A percentile compares a stretch with the other conserved stretches of the same genome.
Evolutionary conservation across 2,113 vertebrate genomes (phyloP).

Genomic region (Poicephalus meyeri): DNA sequence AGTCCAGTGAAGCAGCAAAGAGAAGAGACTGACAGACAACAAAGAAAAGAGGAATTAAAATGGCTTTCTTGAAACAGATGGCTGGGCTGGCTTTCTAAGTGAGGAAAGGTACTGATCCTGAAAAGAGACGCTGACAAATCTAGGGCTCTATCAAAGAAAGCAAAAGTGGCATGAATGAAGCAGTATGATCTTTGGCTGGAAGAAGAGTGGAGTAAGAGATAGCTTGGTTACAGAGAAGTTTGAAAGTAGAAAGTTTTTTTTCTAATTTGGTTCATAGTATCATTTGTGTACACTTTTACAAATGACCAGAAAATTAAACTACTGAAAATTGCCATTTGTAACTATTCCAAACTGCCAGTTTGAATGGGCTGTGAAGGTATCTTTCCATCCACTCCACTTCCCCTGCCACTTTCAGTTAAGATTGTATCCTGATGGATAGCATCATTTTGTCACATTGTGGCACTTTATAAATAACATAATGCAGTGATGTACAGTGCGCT

Average conservation of each 20-base stretch:
- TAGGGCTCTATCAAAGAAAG: not conserved
- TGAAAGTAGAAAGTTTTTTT: slow-evolving; percentile 51
- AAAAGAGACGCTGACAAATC: not conserved
- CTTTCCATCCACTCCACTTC: slow-evolving; percentile 60
- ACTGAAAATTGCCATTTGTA: slow-evolving; percentile 62
- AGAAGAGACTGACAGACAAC: not conserved
- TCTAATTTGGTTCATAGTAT: slow-evolving; percentile 43
- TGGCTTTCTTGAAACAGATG: not conserved
- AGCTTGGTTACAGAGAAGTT: slow-evolving; percentile 8
- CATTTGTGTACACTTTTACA: slow-evolving; percentile 56
- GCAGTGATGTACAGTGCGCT: slow-evolving; percentile 47
- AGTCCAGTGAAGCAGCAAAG: not conserved
- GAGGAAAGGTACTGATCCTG: not conserved
- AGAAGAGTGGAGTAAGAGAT: not conserved
- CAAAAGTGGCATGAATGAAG: not conserved
- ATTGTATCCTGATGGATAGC: slow-evolving; percentile 72
- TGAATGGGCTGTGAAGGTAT: slow-evolving; percentile 55
- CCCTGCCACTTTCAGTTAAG: slow-evolving; percentile 68
- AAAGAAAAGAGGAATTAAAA: not conserved
- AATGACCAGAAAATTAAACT: slow-evolving; percentile 72
- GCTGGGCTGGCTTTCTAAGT: not conserved
- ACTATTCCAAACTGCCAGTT: slow-evolving; percentile 55
- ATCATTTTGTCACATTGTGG: slow-evolving; percentile 64
- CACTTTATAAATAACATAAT: slow-evolving; percentile 72
- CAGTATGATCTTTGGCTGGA: not conserved